Percentiles rank a stretch among this genome's conserved stretches.
These are phyloP conservation scores for Monochamus saltuarius DNA, from an alignment of 1,140 invertebrate species.

Conservation along the genomic window DNA sequence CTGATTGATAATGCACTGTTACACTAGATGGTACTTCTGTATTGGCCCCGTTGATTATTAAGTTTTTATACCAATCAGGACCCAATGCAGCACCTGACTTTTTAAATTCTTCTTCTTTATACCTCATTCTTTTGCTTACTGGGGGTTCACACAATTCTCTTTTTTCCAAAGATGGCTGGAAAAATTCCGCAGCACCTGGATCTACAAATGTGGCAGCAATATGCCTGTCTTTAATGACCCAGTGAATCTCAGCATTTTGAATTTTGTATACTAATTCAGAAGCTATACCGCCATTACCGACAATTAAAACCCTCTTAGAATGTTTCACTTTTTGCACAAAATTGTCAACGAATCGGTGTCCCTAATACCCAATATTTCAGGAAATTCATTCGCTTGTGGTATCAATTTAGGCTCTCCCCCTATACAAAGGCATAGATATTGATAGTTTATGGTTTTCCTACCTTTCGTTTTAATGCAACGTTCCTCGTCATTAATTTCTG, in stretches of 20 bases:
- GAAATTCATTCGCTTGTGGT: slow-evolving; percentile 59
- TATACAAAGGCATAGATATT: slow-evolving; percentile 86
- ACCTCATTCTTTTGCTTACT: slow-evolving; percentile 69
- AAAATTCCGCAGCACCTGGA: slow-evolving; percentile 93
- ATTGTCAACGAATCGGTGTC: slow-evolving; percentile 92
- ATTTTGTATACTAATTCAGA: slow-evolving; percentile 93
- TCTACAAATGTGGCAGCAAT: slow-evolving; percentile 94
- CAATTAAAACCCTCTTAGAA: slow-evolving; percentile 73
- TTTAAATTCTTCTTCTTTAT: slow-evolving; percentile 58
- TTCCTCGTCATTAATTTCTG: slow-evolving; percentile 57
- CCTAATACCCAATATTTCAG: slow-evolving; percentile 81
- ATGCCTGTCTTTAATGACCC: slow-evolving; percentile 91
- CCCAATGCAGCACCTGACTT: slow-evolving; percentile 82
- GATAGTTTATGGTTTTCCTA: slow-evolving; percentile 66
- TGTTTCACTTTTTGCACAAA: slow-evolving; percentile 71
- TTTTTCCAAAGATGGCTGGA: slow-evolving; percentile 59
- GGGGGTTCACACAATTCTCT: slow-evolving; percentile 21
- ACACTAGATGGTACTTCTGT: slow-evolving; percentile 54
- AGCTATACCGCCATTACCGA: slow-evolving; percentile 98
- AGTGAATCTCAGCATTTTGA: slow-evolving; percentile 80
- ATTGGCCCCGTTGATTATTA: slow-evolving; percentile 62
- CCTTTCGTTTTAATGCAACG: slow-evolving; percentile 55
- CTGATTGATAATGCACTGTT: slow-evolving; percentile 68
- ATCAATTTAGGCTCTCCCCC: slow-evolving; percentile 84
- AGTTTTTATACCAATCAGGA: slow-evolving; percentile 87